Base-by-base conservation (phyloP, 2,888 invertebrate genomes). In the Orchesellides sinensis region DNA sequence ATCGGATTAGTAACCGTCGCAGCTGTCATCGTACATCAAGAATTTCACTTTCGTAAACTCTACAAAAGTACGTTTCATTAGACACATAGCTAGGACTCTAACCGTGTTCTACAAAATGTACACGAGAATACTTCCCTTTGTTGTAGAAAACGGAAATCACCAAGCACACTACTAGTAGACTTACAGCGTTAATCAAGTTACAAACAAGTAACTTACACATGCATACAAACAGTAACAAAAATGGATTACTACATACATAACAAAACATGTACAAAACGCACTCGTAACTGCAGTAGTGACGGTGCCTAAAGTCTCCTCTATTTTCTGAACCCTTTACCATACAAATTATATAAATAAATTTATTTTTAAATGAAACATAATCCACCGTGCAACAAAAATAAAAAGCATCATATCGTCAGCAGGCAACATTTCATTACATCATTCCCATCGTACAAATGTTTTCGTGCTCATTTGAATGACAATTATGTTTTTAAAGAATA, bases 181-280 rank as follows among this genome's bases (percentile, higher is more conserved):
- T n/a, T n/a, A n/a, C n/a, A n/a, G n/a, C n/a, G n/a, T n/a, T n/a
- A n/a, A n/a, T n/a, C n/a, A n/a, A n/a, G n/a, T n/a, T n/a, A n/a
- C n/a, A n/a, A n/a, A n/a, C n/a, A n/a, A n/a, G n/a, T n/a, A n/a
- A n/a, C n/a, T n/a, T n/a, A n/a, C n/a, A n/a, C n/a, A n/a, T n/a
- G n/a, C n/a, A n/a, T n/a, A n/a, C n/a, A n/a, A n/a, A n/a, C n/a
- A n/a, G n/a, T n/a, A n/a, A n/a, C n/a, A n/a, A n/a, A n/a, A n/a
- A n/a, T n/a, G n/a, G n/a, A n/a, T n/a, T n/a, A n/a, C n/a, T n/a
- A n/a, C n/a, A 54, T 25, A 59, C 54, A 75, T 70, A 70, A 54
- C 49, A 69, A 77, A 56, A 75, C 32, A 88, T 88, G 88, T 88
- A 89, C 89, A 88, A 66, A 73, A 88, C 54, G 89, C 88, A 77